Conservation (phyloP, 2,113 vertebrate species). For the Zosterops hypoxanthus region DNA sequence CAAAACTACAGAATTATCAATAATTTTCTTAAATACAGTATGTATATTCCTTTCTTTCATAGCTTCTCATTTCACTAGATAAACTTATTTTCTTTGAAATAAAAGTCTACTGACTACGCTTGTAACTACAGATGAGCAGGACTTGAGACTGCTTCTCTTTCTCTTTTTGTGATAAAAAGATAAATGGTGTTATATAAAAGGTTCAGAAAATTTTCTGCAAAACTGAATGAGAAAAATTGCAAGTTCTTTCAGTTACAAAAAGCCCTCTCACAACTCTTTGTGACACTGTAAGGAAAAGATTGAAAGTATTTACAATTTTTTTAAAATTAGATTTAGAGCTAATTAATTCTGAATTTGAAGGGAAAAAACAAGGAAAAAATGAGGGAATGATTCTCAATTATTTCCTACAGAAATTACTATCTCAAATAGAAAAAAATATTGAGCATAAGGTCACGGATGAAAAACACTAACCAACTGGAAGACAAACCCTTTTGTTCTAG, state of each 20-base stretch:
- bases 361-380: background rate
- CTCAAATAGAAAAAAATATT: background rate
- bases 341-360: background rate
- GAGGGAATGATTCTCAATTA: background rate
- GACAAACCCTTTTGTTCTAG: background rate
- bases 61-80: background rate
- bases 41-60: background rate
- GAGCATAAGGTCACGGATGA: background rate
- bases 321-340: background rate
- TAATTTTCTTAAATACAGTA: background rate
- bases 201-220: background rate
- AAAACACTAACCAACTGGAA: background rate
- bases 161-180: background rate
- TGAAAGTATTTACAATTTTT: background rate
- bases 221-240: background rate
- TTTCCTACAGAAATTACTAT: background rate
- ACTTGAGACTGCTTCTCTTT: background rate
- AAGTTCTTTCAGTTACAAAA: background rate
- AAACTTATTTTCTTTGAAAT: background rate
- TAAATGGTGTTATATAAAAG: background rate
- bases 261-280: background rate
- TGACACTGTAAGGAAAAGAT: background rate
- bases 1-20: background rate
- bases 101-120: background rate
- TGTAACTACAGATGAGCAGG: background rate